These are phyloP conservation scores for Paraplagusia blochii DNA, from an alignment of 2,113 vertebrate genomes.

Conservation along the genomic window DNA sequence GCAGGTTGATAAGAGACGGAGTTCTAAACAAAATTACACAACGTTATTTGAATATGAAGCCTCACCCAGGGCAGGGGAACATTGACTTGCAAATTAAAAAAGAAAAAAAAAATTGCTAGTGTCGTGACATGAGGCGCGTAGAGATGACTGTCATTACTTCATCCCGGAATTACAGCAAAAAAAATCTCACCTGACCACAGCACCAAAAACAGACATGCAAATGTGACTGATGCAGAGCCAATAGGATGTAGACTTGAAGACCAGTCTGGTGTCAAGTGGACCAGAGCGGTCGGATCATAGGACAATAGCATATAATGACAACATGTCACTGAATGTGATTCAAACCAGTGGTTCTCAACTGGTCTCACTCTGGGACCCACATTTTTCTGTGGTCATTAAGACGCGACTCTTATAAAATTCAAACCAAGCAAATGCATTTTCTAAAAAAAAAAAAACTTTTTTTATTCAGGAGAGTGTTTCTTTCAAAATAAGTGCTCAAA, in stretches of 20 bases:
- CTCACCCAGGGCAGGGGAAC: slow-evolving; percentile 48
- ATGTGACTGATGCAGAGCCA: not conserved
- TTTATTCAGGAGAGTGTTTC: too few relatives aligned
- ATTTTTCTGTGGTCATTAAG: too few relatives aligned
- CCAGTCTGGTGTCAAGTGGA: not conserved
- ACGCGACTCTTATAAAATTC: too few relatives aligned
- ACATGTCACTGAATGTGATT: too few relatives aligned
- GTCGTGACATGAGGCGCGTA: slow-evolving; percentile 22
- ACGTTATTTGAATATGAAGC: slow-evolving; percentile 48
- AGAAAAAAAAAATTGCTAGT: slow-evolving; percentile 45
- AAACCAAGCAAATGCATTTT: too few relatives aligned
- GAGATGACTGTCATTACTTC: slow-evolving; percentile 7
- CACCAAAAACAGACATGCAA: slow-evolving; percentile 38
- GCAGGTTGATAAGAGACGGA: slow-evolving; percentile 42
- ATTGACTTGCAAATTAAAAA: slow-evolving; percentile 59
- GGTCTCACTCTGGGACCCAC: too few relatives aligned
- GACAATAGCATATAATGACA: too few relatives aligned
- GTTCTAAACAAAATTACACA: slow-evolving; percentile 43
- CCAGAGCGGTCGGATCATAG: not conserved
- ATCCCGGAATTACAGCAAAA: slow-evolving; percentile 37
- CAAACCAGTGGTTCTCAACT: too few relatives aligned
- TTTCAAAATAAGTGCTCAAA: too few relatives aligned
- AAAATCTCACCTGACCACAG: slow-evolving; percentile 15
- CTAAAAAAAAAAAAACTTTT: too few relatives aligned
- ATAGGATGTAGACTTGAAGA: not conserved